Percentiles rank a stretch among this genome's conserved stretches.
These are phyloP conservation scores for Poeciliopsis presidionis DNA, from an alignment of 2,797 vertebrate species.

Conservation along the genomic window DNA sequence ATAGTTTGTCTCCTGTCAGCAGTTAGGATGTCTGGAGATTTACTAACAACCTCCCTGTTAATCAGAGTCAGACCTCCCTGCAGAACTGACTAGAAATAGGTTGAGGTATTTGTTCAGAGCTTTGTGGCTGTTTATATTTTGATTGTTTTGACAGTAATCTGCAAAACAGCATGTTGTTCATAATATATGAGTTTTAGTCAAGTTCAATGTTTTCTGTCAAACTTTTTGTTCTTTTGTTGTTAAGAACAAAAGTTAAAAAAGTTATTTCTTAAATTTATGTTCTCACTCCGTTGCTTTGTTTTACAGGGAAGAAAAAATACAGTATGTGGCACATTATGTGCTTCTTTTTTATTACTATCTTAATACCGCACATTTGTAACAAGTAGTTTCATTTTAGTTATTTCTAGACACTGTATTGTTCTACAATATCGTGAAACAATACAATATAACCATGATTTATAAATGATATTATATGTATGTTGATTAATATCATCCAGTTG, in stretches of 20 bases:
- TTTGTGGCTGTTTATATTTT: slow-evolving; percentile 52
- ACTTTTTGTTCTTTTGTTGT: slow-evolving; percentile 33
- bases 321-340: not conserved
- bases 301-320: not conserved
- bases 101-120: slow-evolving; percentile 46
- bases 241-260: not conserved
- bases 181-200: slow-evolving; percentile 31
- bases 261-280: not conserved
- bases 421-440: not conserved
- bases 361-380: not conserved
- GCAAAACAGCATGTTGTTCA: slow-evolving; percentile 43
- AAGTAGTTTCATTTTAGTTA: not conserved
- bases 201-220: slow-evolving; percentile 15
- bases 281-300: not conserved
- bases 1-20: slow-evolving; percentile 30
- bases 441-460: too few relatives aligned
- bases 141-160: slow-evolving; percentile 39
- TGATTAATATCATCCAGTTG: not conserved
- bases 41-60: slow-evolving; percentile 33
- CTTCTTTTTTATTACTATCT: not conserved
- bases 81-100: slow-evolving; percentile 56
- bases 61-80: slow-evolving; percentile 25
- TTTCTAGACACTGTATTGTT: not conserved
- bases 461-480: too few relatives aligned
- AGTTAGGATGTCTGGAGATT: slow-evolving; percentile 51